Evolutionary conservation across 2,888 invertebrate genomes (phyloP), one percentile per base, ranked within the genome.

Genomic region (Torymus auratus): DNA sequence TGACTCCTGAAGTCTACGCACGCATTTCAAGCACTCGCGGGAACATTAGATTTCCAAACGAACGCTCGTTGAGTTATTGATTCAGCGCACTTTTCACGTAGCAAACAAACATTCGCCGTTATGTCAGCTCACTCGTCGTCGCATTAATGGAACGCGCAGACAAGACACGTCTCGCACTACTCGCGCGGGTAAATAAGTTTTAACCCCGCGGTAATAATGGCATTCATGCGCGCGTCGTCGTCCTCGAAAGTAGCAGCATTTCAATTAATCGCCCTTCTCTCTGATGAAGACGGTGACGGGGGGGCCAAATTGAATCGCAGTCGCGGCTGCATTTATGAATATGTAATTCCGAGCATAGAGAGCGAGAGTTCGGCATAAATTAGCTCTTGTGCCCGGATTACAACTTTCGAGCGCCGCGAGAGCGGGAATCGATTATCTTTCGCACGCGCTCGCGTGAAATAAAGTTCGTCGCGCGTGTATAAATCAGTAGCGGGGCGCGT

Each of bases 321-420:
- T 78, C 58, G 55, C 75, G 72, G 56, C 53, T 60, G 82, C 82
- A 82, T 80, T 82, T 80, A 82, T 82, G 82, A 82, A 82, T 82
- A 82, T 82, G 74, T 82, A 82, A 80, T 80, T 77, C 50, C 65
- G 61, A 55, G 67, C 56, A 15, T 56, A 77, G 58, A 41, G 41
- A 5, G 1, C 5, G 50, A 55, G 68, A 76, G 81, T 73, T 81
- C 15, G 58, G 73, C 55, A 77, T 77, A 77, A 81, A 73, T 77
- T 77, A 81, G 69, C 58, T 5, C 53, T 13, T 3, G 28, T 58
- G 71, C 72, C 28, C 23, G 56, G 62, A 52, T 80, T 70, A 70
- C 70, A 64, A 77, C 72, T 81, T 77, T 76, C 65, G 64, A 64
- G 74, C 60, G 17, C 60, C 60, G 17, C 60, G 20, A 41, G 58